Base-by-base conservation (phyloP, 2,888 invertebrate genomes). In the Phrixothrix hirtus region DNA sequence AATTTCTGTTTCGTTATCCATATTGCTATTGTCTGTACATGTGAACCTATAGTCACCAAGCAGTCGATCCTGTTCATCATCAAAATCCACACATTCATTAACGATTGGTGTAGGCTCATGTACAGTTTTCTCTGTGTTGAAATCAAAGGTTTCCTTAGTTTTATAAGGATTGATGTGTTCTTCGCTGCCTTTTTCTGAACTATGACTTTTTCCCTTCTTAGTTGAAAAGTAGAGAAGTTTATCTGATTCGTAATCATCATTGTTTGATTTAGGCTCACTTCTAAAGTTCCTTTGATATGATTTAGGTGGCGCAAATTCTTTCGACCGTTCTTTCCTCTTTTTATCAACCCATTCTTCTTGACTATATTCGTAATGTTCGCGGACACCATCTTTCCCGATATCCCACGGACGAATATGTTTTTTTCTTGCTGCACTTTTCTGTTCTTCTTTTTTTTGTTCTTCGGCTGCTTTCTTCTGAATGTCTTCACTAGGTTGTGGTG, bases 341-440 rank as follows among this genome's bases (percentile, higher is more conserved):
- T 87, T 85, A 56, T 86, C 81, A 4, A 88, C 81, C 83, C 89
- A 90, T 73, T 89, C 88, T 68, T 87, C 86, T 77, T 90, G 89
- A 0, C 83, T 79, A 79, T 88, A 83, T 68, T 84, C 83, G 16
- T 70, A 68, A 58, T 69, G 70, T 63, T 81, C 78, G 44, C 79
- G 68, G 6, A 83, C 74, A 0, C 83, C 84, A 21, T 83, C 81
- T 71, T 88, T 88, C 1, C 87, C 88, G 14, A 84, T 72, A 70
- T 88, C 88, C 88, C 88, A 88, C 31, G 87, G 86, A 26, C 88
- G 76, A 7, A 87, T 74, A 56, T 83, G 82, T 3, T 75, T 76
- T 48, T 80, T 80, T 29, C 83, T 76, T 46, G 77, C 66, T 59
- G 79, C 78, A 57, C 80, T 79, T 38, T 78, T 74, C 59, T 78